Base-by-base conservation (phyloP, 2,797 vertebrate species). In the Amblyraja radiata region DNA sequence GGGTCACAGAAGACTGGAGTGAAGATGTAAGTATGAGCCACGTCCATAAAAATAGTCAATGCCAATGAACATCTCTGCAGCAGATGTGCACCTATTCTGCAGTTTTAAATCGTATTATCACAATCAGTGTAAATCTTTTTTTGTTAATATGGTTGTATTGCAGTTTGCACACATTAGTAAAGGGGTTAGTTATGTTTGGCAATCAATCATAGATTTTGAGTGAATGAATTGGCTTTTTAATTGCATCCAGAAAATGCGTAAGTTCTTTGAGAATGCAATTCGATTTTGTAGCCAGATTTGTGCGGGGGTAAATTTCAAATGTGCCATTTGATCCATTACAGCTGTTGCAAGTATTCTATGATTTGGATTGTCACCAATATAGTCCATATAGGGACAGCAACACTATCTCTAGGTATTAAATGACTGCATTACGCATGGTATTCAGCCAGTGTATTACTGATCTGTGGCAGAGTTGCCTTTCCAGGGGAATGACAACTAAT, bases 1-100 rank as follows among this genome's bases (percentile, higher is more conserved):
- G 98, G 98, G 97, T 96, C 90, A 94, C 98, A 77, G 99, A 99
- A 94, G 99, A 99, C 93, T 99, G 98, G 98, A 98, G 96, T 94
- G 98, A 99, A 96, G 99, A 99, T 95, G 99, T 99, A 96, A 97
- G 98, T 97, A 10, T 90, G 9, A 54, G 10, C 25, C 21, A 74
- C 36, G 54, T 92, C 3, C 28, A 76, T 76, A 23, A 39, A 71
- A 25, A 68, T 68, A 10, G 9, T 10, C 65, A 10, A 1, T 68
- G 65, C 11, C 10, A 68, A 68, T 54, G 46, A 54, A 54, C 46
- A 54, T 54, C 46, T 54, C 46, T 54, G 46, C 46, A 54, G 46
- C 10, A 68, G 65, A 68, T 11, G 16, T 68, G 16, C 65, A 68
- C 16, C 65, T 68, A 68, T 68, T 68, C 65, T 68, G 65, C 65